Base-by-base conservation (phyloP, 2,888 invertebrate genomes). In the Pammene fasciana region DNA sequence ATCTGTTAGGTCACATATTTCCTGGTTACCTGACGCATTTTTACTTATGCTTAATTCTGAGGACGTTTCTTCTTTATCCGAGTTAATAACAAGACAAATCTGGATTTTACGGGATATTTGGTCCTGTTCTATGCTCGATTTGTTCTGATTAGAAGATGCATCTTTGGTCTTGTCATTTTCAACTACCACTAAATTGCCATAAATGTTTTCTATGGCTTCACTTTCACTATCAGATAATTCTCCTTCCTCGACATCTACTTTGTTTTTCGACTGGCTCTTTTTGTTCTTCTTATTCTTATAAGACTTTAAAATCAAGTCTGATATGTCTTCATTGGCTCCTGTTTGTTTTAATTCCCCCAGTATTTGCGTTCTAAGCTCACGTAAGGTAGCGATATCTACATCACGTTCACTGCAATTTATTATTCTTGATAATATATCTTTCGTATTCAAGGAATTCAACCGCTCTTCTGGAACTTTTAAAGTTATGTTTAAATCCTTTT, bases 141-240 rank as follows among this genome's bases (percentile, higher is more conserved):
- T 78, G 18, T 26, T 74, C 11, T 72, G 65, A 46, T 70, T 75
- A 54, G 65, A 43, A 4, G 74, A 38, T n/a, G 59, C 59, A n/a
- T 66, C 65, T 55, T 66, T 70, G 56, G 48, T 72, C 66, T 82
- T 77, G 52, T 81, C 80, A 75, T 81, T 81, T 68, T 84, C 82
- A 56, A 81, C 72, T 18, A 88, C 77, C 4, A 89, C 82, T 70
- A 91, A 78, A 73, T 86, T 90, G 26, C 90, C 88, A 71, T 91
- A 92, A 60, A 92, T 82, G 71, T 83, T 91, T 78, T 87, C 85
- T 72, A 92, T 92, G 5, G 86, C 82, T 78, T 92, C 91, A 78
- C 91, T 92, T 76, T 90, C 92, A 76, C 92, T 91, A 65, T 92
- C 92, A 10, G 92, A 91, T 54, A 92, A 72, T 79, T 92, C 92